Conservation (phyloP, 2,797 vertebrate genomes). For the Galaxias olidus region DNA sequence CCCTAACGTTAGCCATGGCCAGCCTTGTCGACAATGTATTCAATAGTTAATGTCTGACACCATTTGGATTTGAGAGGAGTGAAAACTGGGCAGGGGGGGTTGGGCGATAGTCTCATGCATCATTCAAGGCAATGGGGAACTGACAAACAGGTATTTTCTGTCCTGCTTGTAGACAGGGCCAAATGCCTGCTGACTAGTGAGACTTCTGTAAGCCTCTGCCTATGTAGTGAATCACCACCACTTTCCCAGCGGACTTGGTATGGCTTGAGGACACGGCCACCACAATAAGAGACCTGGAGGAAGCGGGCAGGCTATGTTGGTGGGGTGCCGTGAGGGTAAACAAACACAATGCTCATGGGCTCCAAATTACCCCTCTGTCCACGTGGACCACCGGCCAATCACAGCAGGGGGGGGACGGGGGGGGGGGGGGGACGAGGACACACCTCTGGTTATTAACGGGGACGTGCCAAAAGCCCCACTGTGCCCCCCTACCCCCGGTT, state of each 20-base stretch:
- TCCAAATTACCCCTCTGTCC: conserved; percentile 43
- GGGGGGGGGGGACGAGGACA: conserved; percentile 5
- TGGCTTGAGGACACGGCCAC: conserved; percentile 5
- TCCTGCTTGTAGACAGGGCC: too few species aligned
- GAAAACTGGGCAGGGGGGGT: too few species aligned
- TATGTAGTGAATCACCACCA: too few species aligned
- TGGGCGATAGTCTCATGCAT: too few species aligned
- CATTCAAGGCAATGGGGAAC: too few species aligned
- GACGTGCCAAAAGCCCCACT: conserved; percentile 47
- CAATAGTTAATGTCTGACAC: too few species aligned
- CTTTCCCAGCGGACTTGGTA: conserved; percentile 23
- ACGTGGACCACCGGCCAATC: conserved; percentile 43
- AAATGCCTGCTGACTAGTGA: too few species aligned
- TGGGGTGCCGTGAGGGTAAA: conserved; percentile 57
- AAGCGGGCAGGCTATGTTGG: conserved; percentile 52
- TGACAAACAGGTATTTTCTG: too few species aligned
- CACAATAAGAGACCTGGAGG: conserved; percentile 41
- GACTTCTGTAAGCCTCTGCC: too few species aligned
- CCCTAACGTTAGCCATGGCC: conserved; percentile 32
- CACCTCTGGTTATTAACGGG: conserved; percentile 32
- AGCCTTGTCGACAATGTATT: neutral
- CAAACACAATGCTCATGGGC: conserved; percentile 55
- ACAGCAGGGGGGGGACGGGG: conserved; percentile 13
- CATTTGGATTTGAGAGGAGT: too few species aligned
- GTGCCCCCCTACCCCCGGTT: conserved; percentile 7